Evolutionary conservation across 2,797 vertebrate species (phyloP).

Genomic region (Dicrostonyx torquatus): DNA sequence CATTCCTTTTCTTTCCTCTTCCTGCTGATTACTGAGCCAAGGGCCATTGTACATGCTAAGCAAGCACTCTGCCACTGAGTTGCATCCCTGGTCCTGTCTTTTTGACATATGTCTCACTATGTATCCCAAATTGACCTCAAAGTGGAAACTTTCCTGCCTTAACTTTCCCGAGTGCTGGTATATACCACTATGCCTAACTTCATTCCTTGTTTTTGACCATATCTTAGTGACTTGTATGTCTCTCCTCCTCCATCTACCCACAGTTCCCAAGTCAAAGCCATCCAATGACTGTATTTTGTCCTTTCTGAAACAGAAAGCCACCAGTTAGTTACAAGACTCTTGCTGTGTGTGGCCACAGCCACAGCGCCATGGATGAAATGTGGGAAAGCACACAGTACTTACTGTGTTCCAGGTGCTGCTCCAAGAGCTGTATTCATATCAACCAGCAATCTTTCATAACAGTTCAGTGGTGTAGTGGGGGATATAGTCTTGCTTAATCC

Average conservation of each 20-base stretch:
- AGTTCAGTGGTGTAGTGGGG: neutral
- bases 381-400: neutral
- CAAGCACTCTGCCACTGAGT: neutral
- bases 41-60: neutral
- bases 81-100: neutral
- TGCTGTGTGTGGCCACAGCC: neutral
- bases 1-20: neutral
- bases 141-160: neutral
- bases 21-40: neutral
- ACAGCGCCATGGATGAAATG: neutral
- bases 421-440: neutral
- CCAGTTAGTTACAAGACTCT: neutral
- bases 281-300: neutral
- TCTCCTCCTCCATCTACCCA: neutral
- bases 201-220: constrained; percentile 2
- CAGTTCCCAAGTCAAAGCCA: neutral
- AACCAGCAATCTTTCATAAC: neutral
- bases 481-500: neutral
- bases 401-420: neutral
- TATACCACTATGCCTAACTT: neutral
- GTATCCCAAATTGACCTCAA: neutral
- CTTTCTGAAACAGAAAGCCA: constrained; percentile 6
- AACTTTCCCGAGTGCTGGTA: neutral
- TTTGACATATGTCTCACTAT: neutral
- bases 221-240: neutral